Evolutionary conservation across 2,113 vertebrate genomes (phyloP), one percentile per base, ranked within the genome.

Genomic region (Deroptyus accipitrinus): DNA sequence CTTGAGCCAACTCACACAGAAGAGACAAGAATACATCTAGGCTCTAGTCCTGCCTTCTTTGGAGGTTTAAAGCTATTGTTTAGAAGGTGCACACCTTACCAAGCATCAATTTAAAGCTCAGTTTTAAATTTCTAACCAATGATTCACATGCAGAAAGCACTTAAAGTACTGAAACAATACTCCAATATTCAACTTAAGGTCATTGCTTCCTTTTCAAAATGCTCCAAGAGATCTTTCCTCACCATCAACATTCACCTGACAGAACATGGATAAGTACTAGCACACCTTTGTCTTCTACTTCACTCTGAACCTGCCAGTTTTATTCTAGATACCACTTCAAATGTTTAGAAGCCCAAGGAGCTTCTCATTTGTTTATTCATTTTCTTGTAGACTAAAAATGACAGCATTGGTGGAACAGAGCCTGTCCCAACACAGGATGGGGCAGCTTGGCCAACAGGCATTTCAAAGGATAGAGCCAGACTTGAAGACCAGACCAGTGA

Each of bases 371-470:
- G 4, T 81, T 88, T 82, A 27, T 80, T 62, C 13, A 8, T 91
- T 94, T 88, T 94, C 61, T 77, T 85, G 48, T 68, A 98, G 97
- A 92, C 76, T 87, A 70, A 83, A 78, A 68, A 33, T 6, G 14
- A 46, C 24, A 61, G 35, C 31, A 69, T 14, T 86, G 23, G 72
- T 83, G 72, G 54, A 41, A n/a, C 52, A 68, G 62, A 86, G n/a
- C 33, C 19, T 17, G 7, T 25, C 23, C 44, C 17, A 31, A 76
- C 72, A 51, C 48, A 69, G 44, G 41, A 2, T 22, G 57, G 46
- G 24, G 61, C 92, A 73, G 41, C 31, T 24, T 30, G 52, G n/a
- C 46, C 70, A 72, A 69, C 11, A 14, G 67, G 74, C 6, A 37
- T 42, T 14, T 57, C 57, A 61, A 74, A 90, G 35, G 62, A 67